Base-by-base conservation (phyloP, 2,113 vertebrate genomes). In the Hydrochoerus hydrochaeris region DNA sequence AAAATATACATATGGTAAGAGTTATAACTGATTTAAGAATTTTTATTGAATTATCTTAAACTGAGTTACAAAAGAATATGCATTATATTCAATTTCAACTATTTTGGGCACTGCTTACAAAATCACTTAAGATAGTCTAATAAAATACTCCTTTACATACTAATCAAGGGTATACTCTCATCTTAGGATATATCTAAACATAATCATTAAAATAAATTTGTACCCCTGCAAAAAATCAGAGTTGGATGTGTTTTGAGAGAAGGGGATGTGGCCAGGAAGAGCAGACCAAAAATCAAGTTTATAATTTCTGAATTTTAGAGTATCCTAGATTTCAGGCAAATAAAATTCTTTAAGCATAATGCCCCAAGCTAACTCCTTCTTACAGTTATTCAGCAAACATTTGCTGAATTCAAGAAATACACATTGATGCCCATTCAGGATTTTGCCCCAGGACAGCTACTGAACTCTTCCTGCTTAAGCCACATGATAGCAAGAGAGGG, bases 11-110 rank as follows among this genome's bases (percentile, higher is more conserved):
- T 32, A 78, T 20, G 58, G 28, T 88, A 93, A 94, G 32, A 95
- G 14, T 91, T 73, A 84, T 24, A 67, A 57, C 28, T 89, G 38
- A 52, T 90, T 83, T 65, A 62, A 85, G 0, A 77, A 49, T 73
- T 85, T 96, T 97, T 96, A 94, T 96, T 96, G 75, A 95, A 93
- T 94, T 41, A 54, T 93, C 95, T 93, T 75, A 95, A 83, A 86
- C 35, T 91, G 54, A 95, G 82, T 92, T 88, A 80, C 60, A 75
- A 94, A 97, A 96, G n/a, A 97, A 97, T 78, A 54, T 94, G 88
- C 12, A 81, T 44, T 94, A 30, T 80, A 28, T 20, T 88, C 24
- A 75, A 93, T 91, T 91, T 94, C 67, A 91, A 24, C 52, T 95
- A 54, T 91, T 95, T 89, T 58, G 35, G 80, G 78, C 49, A 94